These are phyloP conservation scores for Cnemophilus loriae DNA, from an alignment of 2,113 vertebrate genomes.

Conservation along the genomic window DNA sequence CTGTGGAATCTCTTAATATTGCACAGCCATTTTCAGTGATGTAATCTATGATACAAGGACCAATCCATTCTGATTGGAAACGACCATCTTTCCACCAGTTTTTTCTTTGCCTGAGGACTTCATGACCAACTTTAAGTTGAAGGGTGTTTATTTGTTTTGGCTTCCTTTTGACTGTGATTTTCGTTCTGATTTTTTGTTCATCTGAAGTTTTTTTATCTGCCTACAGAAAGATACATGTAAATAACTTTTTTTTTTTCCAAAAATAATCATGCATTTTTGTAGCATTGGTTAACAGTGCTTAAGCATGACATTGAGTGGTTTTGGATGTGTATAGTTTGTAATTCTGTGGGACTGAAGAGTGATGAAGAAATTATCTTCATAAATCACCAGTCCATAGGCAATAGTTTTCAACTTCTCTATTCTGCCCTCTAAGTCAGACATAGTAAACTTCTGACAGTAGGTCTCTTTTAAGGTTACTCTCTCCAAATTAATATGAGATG, in stretches of 20 bases:
- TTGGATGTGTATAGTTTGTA: neutral
- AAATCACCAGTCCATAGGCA: neutral
- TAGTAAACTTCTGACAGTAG: neutral
- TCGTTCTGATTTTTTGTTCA: constrained; percentile 41
- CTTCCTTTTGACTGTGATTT: constrained; percentile 60
- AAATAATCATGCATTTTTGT: neutral
- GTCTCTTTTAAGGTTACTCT: neutral
- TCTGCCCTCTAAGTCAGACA: neutral
- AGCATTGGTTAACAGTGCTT: neutral
- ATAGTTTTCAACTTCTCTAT: neutral
- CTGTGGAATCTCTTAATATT: constrained; percentile 67
- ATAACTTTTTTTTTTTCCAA: neutral
- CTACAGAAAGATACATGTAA: neutral
- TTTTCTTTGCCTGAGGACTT: constrained; percentile 73
- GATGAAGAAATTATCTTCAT: neutral
- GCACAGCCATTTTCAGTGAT: constrained; percentile 72
- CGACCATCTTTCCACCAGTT: constrained; percentile 76
- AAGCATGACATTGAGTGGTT: neutral
- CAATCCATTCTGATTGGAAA: constrained; percentile 73
- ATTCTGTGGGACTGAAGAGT: neutral
- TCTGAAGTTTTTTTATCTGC: constrained; percentile 19
- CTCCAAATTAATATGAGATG: neutral
- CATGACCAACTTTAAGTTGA: constrained; percentile 72
- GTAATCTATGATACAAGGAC: constrained; percentile 74
- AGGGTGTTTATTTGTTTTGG: constrained; percentile 65